A percentile compares a stretch with the other conserved stretches of the same genome.
Conservation (phyloP, 2,113 vertebrate genomes). For the Channa argus region DNA sequence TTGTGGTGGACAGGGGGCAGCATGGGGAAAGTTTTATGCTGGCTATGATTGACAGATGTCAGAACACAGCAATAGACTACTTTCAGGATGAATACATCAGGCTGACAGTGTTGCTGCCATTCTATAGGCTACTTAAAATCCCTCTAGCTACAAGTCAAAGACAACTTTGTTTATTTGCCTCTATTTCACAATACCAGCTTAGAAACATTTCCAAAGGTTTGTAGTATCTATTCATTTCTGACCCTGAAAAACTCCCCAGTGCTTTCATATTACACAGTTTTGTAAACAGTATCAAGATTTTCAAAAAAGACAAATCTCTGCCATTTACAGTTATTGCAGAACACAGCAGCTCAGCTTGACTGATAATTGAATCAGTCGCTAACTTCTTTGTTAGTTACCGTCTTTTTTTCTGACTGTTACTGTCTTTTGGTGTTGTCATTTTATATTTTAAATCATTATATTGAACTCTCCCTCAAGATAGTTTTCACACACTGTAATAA, state of each 20-base stretch:
- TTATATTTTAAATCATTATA: neutral
- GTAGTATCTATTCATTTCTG: neutral
- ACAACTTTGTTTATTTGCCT: neutral
- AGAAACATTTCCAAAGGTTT: neutral
- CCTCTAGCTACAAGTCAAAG: neutral
- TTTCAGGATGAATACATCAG: too few species aligned
- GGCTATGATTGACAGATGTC: too few species aligned
- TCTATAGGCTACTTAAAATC: neutral
- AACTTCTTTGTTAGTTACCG: neutral
- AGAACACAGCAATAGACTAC: too few species aligned
- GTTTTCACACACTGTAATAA: neutral
- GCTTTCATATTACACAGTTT: neutral
- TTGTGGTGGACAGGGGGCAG: too few species aligned
- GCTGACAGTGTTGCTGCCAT: neutral
- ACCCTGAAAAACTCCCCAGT: neutral
- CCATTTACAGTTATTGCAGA: neutral
- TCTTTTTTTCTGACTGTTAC: neutral
- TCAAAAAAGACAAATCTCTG: too few species aligned
- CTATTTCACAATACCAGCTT: neutral
- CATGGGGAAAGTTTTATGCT: neutral
- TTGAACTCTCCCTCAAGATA: neutral
- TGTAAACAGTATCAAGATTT: too few species aligned
- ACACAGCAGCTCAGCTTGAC: neutral
- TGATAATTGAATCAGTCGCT: neutral
- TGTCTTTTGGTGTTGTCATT: neutral